Conservation (phyloP, 2,113 vertebrate species). For the Bungarus multicinctus region DNA sequence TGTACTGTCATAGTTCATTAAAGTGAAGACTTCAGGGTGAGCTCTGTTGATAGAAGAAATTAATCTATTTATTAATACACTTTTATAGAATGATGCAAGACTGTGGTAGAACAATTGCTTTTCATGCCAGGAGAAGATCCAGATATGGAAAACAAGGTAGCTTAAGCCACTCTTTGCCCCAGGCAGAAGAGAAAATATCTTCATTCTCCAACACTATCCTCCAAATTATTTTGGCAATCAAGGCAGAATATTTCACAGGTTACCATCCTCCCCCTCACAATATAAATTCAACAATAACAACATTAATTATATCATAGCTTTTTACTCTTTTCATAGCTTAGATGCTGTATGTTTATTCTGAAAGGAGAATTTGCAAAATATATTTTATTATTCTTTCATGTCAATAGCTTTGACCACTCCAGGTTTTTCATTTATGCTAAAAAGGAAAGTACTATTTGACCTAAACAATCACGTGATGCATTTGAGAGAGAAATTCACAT, state of each 20-base stretch:
- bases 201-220: background rate
- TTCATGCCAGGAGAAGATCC: background rate
- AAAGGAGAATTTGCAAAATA: background rate
- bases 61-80: constrained; percentile 17
- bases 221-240: background rate
- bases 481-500: background rate
- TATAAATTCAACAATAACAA: background rate
- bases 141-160: background rate
- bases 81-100: constrained; percentile 3
- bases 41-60: constrained; percentile 8
- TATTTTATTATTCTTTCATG: background rate
- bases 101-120: background rate
- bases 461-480: background rate
- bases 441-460: background rate
- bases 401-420: background rate
- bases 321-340: background rate
- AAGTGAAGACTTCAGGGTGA: constrained; percentile 11
- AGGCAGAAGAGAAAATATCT: background rate
- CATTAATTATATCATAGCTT: background rate
- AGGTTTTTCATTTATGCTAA: background rate
- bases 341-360: background rate
- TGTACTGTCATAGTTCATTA: constrained; percentile 21
- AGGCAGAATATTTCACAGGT: background rate
- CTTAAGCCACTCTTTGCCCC: background rate
- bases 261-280: background rate